Percentiles rank a stretch among this genome's conserved stretches.
Evolutionary conservation across 2,888 invertebrate species (phyloP).

Genomic region (Masnerella sp.): DNA sequence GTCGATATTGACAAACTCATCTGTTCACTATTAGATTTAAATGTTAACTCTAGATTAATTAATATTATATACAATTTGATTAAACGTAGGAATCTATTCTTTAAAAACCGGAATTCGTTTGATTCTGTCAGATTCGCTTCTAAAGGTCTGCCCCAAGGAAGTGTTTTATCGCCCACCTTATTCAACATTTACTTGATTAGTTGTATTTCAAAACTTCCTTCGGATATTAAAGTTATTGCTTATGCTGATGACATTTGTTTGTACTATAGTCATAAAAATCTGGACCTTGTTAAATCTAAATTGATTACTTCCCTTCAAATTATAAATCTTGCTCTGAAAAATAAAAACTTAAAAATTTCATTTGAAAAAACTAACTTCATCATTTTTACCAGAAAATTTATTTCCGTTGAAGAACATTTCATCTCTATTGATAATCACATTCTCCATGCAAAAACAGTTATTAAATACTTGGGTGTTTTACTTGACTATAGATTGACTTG

Average conservation of each 20-base stretch:
- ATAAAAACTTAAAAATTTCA: slow-evolving; percentile 2
- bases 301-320: background rate
- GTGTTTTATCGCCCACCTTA: slow-evolving; percentile 11
- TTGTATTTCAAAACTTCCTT: background rate
- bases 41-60: background rate
- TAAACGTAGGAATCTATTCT: slow-evolving; percentile 4
- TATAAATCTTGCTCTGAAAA: background rate
- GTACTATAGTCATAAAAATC: background rate
- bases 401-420: background rate
- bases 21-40: background rate
- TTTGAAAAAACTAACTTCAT: slow-evolving; percentile 15
- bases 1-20: background rate
- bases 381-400: slow-evolving; percentile 9
- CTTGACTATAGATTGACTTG: slow-evolving; percentile 15
- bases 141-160: slow-evolving; percentile 10
- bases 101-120: background rate
- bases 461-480: slow-evolving; percentile 16
- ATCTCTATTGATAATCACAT: background rate
- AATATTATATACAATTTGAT: slow-evolving; percentile 4
- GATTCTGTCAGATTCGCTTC: slow-evolving; percentile 5
- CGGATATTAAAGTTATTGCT: background rate
- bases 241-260: slow-evolving; percentile 10
- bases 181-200: slow-evolving; percentile 5
- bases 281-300: background rate
- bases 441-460: background rate